Evolutionary conservation across 2,797 vertebrate species (phyloP), one percentile per base, ranked within the genome.

Genomic region (Pagetopsis macropterus): DNA sequence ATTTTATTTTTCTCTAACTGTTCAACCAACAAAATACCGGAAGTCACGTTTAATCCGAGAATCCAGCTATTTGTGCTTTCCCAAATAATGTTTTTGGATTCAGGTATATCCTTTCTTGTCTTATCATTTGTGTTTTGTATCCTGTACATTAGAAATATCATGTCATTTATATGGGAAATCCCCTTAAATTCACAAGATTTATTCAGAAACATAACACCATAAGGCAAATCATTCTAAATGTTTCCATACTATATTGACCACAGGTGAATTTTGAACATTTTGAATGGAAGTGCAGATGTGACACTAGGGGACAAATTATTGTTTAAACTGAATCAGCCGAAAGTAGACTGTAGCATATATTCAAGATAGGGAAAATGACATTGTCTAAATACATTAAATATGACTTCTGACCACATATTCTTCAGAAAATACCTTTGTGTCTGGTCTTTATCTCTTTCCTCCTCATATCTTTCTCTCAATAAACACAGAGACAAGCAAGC

Each of bases 281-380:
- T 63, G 15, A 72, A 49, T 33, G 7, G 44, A 70, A 16, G 31
- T 1, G 46, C 10, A 58, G n/a, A 2, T 5, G 3, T 23, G 23
- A 55, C 19, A 61, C 31, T 50, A 19, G 55, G 10, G 6, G 33
- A 31, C 57, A 65, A 51, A 12, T 63, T 19, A 75, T 13, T 65
- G 23, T 17, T 63, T 40, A 59, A 68, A 44, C 17, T 63, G 48
- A 51, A n/a, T 61, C 33, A 45, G 44, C 23, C 61, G 66, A 85
- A 49, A 59, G 23, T 52, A 60, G 11, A 55, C 16, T 68, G 52
- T 15, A 64, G 23, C 45, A 21, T 69, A 56, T 65, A 16, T 58
- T 45, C 62, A 62, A 63, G 19, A 19, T 69, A 50, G 17, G 16
- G 23, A 23, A 65, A 63, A 68, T 19, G 37, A 44, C 1, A n/a